These are phyloP conservation scores for Xiphophorus maculatus DNA, from an alignment of 2,113 vertebrate species.

Conservation along the genomic window DNA sequence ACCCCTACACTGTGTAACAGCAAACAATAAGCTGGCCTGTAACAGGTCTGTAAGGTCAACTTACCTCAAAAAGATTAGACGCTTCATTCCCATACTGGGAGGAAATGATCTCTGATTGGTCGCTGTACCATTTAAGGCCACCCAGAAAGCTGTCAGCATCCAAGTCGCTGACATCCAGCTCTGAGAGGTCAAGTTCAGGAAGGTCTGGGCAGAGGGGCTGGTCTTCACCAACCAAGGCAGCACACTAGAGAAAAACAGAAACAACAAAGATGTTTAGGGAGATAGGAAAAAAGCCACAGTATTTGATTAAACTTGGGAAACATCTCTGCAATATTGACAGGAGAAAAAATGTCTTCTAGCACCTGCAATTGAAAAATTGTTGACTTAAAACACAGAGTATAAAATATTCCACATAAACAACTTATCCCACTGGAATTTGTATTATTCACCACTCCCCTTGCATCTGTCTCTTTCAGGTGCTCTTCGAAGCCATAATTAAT, in stretches of 20 bases:
- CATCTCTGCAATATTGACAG: too few species aligned
- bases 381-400: too few species aligned
- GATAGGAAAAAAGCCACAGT: neutral
- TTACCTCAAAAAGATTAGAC: constrained; percentile 97
- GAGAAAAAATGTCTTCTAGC: neutral
- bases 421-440: neutral
- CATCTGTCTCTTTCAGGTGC: constrained; percentile 1
- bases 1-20: too few species aligned
- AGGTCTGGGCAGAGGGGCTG: constrained; percentile 99
- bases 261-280: constrained; percentile 8
- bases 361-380: too few species aligned
- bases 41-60: constrained; percentile 17
- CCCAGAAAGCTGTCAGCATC: constrained; percentile 96
- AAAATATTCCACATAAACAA: too few species aligned
- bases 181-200: constrained; percentile 99
- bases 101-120: constrained; percentile 99
- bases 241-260: constrained; percentile 82
- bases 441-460: neutral
- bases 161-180: constrained; percentile 98
- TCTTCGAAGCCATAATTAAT: neutral
- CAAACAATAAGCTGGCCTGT: too few species aligned
- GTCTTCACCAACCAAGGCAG: constrained; percentile 99
- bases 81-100: constrained; percentile 96
- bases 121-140: constrained; percentile 99
- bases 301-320: constrained; percentile 2